phyloP scores from a whole-genome alignment of 1,140 invertebrate genomes.

The Euura lappo region DNA sequence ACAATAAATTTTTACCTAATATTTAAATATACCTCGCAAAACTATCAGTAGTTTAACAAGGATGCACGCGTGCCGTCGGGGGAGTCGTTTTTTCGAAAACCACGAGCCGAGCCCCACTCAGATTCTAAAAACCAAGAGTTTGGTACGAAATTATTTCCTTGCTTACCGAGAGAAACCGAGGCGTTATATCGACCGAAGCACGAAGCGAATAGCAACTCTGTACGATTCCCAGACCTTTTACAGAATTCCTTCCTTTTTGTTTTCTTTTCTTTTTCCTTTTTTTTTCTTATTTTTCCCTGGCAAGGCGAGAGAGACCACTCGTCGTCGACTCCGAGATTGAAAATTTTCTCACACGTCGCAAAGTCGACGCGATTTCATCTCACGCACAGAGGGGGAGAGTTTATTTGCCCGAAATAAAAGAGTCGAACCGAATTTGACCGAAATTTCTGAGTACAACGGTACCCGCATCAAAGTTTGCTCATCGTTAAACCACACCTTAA shows the following conservation, averaged over 20 bases:
- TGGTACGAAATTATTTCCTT: conserved; percentile 5
- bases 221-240: not conserved
- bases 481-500: too few species aligned
- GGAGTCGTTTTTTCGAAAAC: not conserved
- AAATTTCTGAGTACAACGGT: too few species aligned
- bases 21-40: conserved; percentile 10
- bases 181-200: not conserved
- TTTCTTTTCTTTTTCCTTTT: not conserved
- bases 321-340: not conserved
- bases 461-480: too few species aligned
- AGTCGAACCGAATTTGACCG: not conserved
- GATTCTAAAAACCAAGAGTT: not conserved
- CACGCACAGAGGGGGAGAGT: too few species aligned
- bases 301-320: too few species aligned
- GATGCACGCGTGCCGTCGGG: not conserved
- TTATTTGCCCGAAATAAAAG: not conserved
- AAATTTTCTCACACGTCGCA: not conserved
- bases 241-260: not conserved
- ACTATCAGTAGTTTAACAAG: not conserved
- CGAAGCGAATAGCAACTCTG: not conserved
- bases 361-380: too few species aligned
- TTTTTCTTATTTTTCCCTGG: too few species aligned
- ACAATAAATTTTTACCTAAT: too few species aligned
- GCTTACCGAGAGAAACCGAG: not conserved
- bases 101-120: not conserved